These are phyloP conservation scores for Emydura subglobosa DNA, from an alignment of 2,113 vertebrate genomes.

Conservation along the genomic window DNA sequence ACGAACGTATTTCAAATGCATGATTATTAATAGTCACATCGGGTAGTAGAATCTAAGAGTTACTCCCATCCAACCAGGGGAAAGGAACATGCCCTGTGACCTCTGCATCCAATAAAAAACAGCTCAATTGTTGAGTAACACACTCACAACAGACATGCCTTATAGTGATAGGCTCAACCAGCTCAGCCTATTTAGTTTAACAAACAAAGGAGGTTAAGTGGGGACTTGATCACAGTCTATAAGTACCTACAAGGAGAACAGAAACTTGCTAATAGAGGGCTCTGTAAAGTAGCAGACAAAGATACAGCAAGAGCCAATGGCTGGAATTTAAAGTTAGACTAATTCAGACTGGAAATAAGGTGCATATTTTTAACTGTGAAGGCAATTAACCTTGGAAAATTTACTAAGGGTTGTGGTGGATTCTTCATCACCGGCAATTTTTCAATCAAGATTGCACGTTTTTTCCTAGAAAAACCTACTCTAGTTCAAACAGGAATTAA, in stretches of 20 bases:
- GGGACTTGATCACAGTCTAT: background rate
- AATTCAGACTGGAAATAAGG: background rate
- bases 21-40: background rate
- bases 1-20: background rate
- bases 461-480: background rate
- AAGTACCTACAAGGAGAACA: background rate
- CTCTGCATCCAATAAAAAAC: background rate
- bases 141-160: background rate
- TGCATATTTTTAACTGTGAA: background rate
- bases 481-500: background rate
- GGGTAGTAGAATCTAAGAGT: background rate
- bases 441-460: background rate
- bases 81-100: rapidly evolving
- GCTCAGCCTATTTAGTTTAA: background rate
- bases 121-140: background rate
- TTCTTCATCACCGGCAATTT: background rate
- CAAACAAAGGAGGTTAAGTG: background rate
- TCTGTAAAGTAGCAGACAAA: background rate
- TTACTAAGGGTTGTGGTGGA: background rate
- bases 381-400: background rate
- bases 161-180: background rate
- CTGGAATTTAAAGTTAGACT: background rate
- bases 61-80: background rate
- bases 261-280: background rate
- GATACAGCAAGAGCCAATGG: background rate